Evolutionary conservation across 1,140 invertebrate species (phyloP).

Genomic region (Teleogryllus occipitalis): DNA sequence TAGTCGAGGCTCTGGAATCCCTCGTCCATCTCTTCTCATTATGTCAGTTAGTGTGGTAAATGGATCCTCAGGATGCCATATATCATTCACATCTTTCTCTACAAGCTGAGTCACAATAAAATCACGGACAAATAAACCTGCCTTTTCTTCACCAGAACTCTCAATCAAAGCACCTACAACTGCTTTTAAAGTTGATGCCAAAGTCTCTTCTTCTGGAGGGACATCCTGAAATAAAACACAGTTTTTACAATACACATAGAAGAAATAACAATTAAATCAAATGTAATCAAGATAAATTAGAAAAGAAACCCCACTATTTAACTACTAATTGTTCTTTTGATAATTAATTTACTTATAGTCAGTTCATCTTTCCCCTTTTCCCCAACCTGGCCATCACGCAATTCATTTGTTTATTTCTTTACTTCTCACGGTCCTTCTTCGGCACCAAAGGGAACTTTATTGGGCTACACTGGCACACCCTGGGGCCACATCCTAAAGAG

Average conservation of each 20-base stretch:
- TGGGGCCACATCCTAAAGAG: no score
- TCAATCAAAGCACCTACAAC: slow-evolving; percentile 66
- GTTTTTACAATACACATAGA: not conserved
- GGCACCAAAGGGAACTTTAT: no score
- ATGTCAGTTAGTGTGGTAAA: slow-evolving; percentile 56
- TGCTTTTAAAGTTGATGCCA: slow-evolving; percentile 73
- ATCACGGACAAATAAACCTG: slow-evolving; percentile 73
- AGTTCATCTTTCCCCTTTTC: no score
- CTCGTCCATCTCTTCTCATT: slow-evolving; percentile 42
- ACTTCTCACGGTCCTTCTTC: no score
- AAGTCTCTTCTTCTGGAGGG: slow-evolving; percentile 55
- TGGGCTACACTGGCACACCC: no score
- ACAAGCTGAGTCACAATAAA: slow-evolving; percentile 74
- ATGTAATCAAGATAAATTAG: no score
- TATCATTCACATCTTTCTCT: slow-evolving; percentile 70
- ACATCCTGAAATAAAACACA: slow-evolving; percentile 50
- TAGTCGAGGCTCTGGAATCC: slow-evolving; percentile 64
- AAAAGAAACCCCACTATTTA: no score
- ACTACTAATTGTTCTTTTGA: no score
- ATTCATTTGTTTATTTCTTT: no score
- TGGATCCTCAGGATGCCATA: slow-evolving; percentile 73
- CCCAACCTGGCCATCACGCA: no score
- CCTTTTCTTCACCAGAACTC: slow-evolving; percentile 49
- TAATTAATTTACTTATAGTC: no score
- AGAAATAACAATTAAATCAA: no score